Base-by-base conservation (phyloP, 2,888 invertebrate species). In the Panorpa germanica region DNA sequence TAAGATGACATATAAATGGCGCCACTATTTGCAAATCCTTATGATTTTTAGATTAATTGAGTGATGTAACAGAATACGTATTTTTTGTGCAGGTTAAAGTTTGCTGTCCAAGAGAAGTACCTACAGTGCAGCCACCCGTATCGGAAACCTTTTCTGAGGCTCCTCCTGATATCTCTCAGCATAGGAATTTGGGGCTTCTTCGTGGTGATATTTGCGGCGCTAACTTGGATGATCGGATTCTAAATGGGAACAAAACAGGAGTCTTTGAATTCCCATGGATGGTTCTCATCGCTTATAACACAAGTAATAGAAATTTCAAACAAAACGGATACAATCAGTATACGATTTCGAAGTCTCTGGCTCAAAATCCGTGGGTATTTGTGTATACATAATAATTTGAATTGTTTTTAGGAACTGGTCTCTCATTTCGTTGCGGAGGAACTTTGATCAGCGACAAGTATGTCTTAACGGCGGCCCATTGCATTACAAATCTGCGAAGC, bases 211-310 rank as follows among this genome's bases (percentile, higher is more conserved):
- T 10, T 1, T 78, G 78, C 42, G 77, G 77, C 0, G 47, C 48
- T 2, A 44, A 63, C 5, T 55, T 57, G 8, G 49, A 53, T 5
- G 55, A 61, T 25, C 63, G 65, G 40, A 65, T 80, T 26, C 52
- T 63, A 14, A 63, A 65, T 3, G 78, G 77, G 0, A 59, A 65
- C 25, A 52, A 57, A 34, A 69, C 77, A 0, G 48, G 48, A 1
- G 45, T 75, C 4, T 63, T 59, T 22, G 70, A 77, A 40, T 74
- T 66, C 50, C 78, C 78, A 0, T 80, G 77, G 77, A 70, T 78
- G 73, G 74, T 69, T 0, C 52, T 77, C 2, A 45, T 80, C n/a
- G 62, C 65, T 2, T 80, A 76, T 39, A 46, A 55, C 28, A 49
- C 55, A 32, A 42, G 59, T 59, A 42, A 40, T 35, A n/a, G n/a